Conservation (phyloP, 2,888 invertebrate genomes). For the Trileptium ribeirensis region DNA sequence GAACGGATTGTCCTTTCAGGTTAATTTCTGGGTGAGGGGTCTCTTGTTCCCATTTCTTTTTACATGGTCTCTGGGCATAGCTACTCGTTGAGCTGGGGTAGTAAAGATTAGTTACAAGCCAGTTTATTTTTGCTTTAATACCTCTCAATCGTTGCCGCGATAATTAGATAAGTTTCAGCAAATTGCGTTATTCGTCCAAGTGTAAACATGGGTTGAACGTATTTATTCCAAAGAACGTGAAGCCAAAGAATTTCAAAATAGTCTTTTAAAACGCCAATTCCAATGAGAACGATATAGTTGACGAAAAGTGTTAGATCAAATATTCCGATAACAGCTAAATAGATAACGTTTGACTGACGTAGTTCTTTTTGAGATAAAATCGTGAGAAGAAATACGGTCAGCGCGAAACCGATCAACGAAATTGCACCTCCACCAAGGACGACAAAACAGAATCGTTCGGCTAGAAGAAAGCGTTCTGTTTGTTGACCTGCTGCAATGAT, state of each 20-base stretch:
- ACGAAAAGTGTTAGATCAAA: conserved; percentile 8
- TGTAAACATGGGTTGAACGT: conserved; percentile 38
- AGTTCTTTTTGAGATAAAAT: neutral
- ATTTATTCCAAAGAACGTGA: conserved; percentile 40
- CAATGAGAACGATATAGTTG: conserved; percentile 13
- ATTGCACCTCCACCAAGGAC: neutral
- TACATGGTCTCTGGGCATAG: no score
- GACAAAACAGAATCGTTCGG: conserved; percentile 10
- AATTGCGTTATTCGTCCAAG: conserved; percentile 37
- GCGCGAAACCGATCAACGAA: neutral
- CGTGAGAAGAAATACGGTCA: neutral
- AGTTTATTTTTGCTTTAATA: no score
- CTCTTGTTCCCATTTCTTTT: no score
- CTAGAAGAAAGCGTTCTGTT: neutral
- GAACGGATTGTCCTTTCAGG: no score
- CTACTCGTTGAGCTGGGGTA: no score
- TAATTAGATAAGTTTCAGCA: conserved; percentile 40
- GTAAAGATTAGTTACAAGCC: no score
- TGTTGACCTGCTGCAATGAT: no score
- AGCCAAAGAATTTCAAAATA: conserved; percentile 18
- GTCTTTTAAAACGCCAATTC: neutral
- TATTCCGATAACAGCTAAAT: conserved; percentile 2
- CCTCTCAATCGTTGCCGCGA: conserved; percentile 42
- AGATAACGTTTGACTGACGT: neutral
- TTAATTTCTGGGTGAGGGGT: no score